Evolutionary conservation across 2,797 vertebrate species (phyloP), one percentile per base, ranked within the genome.

Genomic region (Scleropages formosus): DNA sequence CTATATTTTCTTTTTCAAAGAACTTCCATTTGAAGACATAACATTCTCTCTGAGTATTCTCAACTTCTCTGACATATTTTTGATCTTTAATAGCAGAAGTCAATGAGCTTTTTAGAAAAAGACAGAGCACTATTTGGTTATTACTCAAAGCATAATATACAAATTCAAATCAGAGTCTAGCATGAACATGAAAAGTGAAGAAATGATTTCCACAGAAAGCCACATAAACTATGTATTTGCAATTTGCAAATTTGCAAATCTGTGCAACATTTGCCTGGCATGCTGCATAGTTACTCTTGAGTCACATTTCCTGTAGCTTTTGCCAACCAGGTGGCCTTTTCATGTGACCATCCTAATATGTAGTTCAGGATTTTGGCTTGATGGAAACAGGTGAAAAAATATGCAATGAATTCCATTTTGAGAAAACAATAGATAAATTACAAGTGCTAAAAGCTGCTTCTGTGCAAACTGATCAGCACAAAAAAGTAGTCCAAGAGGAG

Each of bases 211-310:
- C 56, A 0, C 31, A 39, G 20, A 46, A 15, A 20, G 56, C n/a
- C 0, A 15, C 39, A 39, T 11, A 0, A 61, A 11, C 53, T 9
- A 18, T 53, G 16, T 1, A 13, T 78, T 78, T 78, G 73, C 75
- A 39, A 78, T 78, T 78, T 78, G 73, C 75, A 39, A 78, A 69
- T 78, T 78, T 78, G 73, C 75, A 39, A 78, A 69, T 78, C 46
- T 15, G 2, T 56, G 15, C 47, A 12, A 9, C 18, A 69, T 75
- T 69, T 67, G 39, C 39, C 58, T 49, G 22, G 39, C 22, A 12
- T 20, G 22, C 58, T 24, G 27, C 22, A 53, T 18, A 31, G 69
- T 15, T 58, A 71, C 69, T 71, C 49, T 71, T 56, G 51, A 53
- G 24, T 69, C 13, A n/a, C 49, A 27, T 69, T 9, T 24, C 12